Base-by-base conservation (phyloP, 2,888 invertebrate species). In the Clunio marinus region DNA sequence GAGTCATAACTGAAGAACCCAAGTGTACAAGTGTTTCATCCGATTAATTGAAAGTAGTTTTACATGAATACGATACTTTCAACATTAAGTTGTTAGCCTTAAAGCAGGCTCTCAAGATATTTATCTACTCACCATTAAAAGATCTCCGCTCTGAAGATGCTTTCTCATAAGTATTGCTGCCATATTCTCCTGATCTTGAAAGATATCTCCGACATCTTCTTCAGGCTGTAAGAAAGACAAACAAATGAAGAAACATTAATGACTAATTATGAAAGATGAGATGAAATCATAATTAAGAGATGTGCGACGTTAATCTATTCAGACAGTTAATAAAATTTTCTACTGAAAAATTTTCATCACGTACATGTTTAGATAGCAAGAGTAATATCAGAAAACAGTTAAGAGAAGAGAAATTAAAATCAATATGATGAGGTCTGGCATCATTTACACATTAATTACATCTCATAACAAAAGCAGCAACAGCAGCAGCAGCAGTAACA, bases 41-140 rank as follows among this genome's bases (percentile, higher is more conserved):
- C n/a, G n/a, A n/a, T n/a, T n/a, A n/a, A n/a, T n/a, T n/a, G n/a
- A n/a, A n/a, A n/a, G n/a, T n/a, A n/a, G n/a, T n/a, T n/a, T n/a
- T n/a, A n/a, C n/a, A n/a, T n/a, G n/a, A n/a, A n/a, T n/a, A n/a
- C n/a, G n/a, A n/a, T n/a, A n/a, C n/a, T n/a, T n/a, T n/a, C n/a
- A n/a, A n/a, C n/a, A n/a, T n/a, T n/a, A n/a, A n/a, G n/a, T n/a
- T n/a, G n/a, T n/a, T n/a, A n/a, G n/a, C n/a, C n/a, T n/a, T n/a
- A n/a, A n/a, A n/a, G n/a, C n/a, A n/a, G n/a, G n/a, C n/a, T n/a
- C n/a, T n/a, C n/a, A n/a, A n/a, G n/a, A n/a, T n/a, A n/a, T n/a
- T n/a, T n/a, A n/a, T n/a, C n/a, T 13, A 75, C 91, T 88, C 82
- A 94, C 94, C 88, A 94, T 88, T 75, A 92, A 83, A 73, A 93